phyloP scores from a whole-genome alignment of 1,140 invertebrate genomes.

The Oncopeltus fasciatus region DNA sequence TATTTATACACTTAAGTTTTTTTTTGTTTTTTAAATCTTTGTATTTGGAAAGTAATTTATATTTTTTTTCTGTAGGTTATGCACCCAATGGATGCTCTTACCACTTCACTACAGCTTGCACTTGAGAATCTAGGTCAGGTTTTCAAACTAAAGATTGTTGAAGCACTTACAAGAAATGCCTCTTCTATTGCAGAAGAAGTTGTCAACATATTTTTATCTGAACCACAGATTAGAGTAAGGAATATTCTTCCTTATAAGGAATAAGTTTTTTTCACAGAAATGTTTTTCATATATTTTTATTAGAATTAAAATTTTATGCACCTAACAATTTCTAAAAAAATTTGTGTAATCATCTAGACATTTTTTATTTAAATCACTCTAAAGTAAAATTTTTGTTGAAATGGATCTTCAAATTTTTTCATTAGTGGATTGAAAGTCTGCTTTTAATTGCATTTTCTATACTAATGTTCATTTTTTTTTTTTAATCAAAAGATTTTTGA shows the following conservation, averaged over 20 bases:
- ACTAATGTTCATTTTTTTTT: too few species aligned
- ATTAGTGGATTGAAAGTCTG: too few species aligned
- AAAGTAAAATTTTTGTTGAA: too few species aligned
- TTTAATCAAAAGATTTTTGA: too few species aligned
- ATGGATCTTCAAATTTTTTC: too few species aligned
- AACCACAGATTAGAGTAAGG: conserved; percentile 45
- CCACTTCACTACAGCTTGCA: conserved; percentile 51
- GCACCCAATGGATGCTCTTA: conserved; percentile 37
- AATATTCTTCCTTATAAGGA: not conserved
- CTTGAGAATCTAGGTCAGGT: conserved; percentile 63
- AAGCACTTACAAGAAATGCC: conserved; percentile 50
- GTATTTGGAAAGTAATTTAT: not conserved
- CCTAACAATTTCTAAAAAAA: too few species aligned
- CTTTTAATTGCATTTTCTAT: too few species aligned
- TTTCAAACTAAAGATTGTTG: conserved; percentile 59
- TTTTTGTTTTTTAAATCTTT: not conserved
- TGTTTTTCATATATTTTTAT: too few species aligned
- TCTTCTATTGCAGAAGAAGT: conserved; percentile 40
- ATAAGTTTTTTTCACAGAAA: not conserved
- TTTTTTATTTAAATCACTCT: too few species aligned
- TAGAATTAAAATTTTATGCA: too few species aligned
- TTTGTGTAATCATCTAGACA: too few species aligned
- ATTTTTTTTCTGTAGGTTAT: not conserved
- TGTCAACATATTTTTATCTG: conserved; percentile 43
- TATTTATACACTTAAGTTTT: too few species aligned